Base-by-base conservation (phyloP, 2,113 vertebrate genomes). In the Cyrtonyx montezumae region DNA sequence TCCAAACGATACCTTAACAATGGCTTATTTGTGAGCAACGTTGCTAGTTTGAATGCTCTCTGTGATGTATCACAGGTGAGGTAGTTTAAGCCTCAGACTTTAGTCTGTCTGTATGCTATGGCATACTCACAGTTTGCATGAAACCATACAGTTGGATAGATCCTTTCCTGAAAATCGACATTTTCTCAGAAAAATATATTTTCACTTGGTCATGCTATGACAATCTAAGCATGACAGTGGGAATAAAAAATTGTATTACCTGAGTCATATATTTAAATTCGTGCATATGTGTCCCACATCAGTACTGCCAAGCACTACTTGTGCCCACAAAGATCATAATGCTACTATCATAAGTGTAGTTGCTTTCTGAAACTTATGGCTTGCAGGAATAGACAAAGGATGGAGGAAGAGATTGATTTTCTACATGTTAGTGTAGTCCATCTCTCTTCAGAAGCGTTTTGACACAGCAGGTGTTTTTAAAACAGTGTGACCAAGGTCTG, bases 381-480 rank as follows among this genome's bases (percentile, higher is more conserved):
- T 79, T 61, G 69, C 75, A 86, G 82, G 62, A 92, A 94, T 7
- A 94, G 71, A 88, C 79, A 94, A 93, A 92, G 32, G 40, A 34
- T 83, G 92, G 36, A 92, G 37, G 32, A 93, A 76, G 21, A 86
- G 78, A 88, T 93, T 4, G 2, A 91, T 85, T 92, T 94, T 93
- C 76, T 86, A 84, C 3, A 0, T 62, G 49, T 88, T 77, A 88
- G 61, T 91, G 48, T 62, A 93, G 90, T 67, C 70, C 77, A 46
- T 73, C 46, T 95, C 58, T 91, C 79, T 84, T 84, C 63, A 88
- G 65, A 94, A 95, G 43, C 7, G 15, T 78, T 93, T 89, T 84
- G 76, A 93, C 87, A 87, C 65, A 79, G 93, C 73, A 94, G 82
- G 87, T 95, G 81, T 94, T 88, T 95, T 85, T 88, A 96, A 96